phyloP scores from a whole-genome alignment of 2,888 invertebrate species.

The Cataglyphis livida region DNA sequence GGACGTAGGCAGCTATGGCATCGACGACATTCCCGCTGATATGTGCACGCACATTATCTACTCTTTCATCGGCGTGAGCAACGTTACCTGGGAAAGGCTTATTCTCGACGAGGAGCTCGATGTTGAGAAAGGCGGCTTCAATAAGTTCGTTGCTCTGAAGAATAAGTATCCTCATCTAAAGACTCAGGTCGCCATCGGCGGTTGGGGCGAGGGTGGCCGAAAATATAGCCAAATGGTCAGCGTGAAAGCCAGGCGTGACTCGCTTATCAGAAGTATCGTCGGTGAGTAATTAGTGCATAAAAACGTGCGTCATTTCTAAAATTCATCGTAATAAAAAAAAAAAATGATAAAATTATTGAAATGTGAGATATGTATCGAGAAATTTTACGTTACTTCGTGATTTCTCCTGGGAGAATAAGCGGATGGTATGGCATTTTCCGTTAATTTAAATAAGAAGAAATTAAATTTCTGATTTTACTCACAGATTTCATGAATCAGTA shows the following conservation, averaged over 20 bases:
- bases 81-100: conserved; percentile 91
- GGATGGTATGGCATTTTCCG: background rate
- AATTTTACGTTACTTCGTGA: background rate
- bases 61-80: conserved; percentile 95
- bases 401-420: background rate
- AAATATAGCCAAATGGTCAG: conserved; percentile 95
- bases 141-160: conserved; percentile 92
- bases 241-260: conserved; percentile 89
- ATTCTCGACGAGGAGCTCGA: conserved; percentile 94
- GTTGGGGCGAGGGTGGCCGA: conserved; percentile 96
- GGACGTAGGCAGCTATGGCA: conserved; percentile 92
- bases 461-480: conserved; percentile 42
- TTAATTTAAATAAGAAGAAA: background rate
- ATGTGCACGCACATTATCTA: conserved; percentile 95
- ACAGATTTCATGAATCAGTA: conserved; percentile 92
- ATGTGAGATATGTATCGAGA: background rate
- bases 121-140: conserved; percentile 91
- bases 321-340: background rate
- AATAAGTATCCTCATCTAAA: conserved; percentile 91
- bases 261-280: conserved; percentile 92
- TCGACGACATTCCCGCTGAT: conserved; percentile 93
- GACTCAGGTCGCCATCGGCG: conserved; percentile 93
- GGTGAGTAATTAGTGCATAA: conserved; percentile 85
- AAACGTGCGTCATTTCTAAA: background rate
- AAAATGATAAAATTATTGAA: background rate